Base-by-base conservation (phyloP, 2,113 vertebrate genomes). In the Istiophorus platypterus region DNA sequence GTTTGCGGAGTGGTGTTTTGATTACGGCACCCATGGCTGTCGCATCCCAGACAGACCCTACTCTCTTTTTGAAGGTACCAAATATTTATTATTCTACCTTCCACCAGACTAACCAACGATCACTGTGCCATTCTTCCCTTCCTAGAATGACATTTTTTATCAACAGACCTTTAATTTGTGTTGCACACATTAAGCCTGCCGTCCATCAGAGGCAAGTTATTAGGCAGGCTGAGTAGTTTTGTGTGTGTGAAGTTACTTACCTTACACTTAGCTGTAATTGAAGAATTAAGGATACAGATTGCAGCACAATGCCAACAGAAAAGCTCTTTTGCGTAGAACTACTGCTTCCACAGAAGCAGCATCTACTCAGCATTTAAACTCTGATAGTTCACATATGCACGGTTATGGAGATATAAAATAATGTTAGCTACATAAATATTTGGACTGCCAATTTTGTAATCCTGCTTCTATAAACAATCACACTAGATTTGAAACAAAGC, bases 1-100 rank as follows among this genome's bases (percentile, higher is more conserved):
- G 98, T 99, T 99, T 95, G 97, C 97, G 7, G 98, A 99, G 82
- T 99, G 98, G 98, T 99, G 98, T 94, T 94, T 99, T 81, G 98
- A 96, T 41, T 99, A 99, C 0, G 98, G 98, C 63, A 96, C 96
- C 0, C 98, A 99, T 2, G 98, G 98, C 24, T 99, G 98, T 78
- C 97, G 98, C 70, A 97, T 99, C 90, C 98, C 98, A 9, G 98
- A 99, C 91, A 93, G 98, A 79, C 98, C 98, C 2, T 99, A 99
- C 64, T 99, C 98, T 15, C 97, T 99, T 11, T 99, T 99, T 84
- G 98, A 99, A 99, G 98, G 98, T 99, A 96, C 90, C 63, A 5
- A 9, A 58, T 51, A 0, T 7, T 0, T 37, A 29, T 39, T n/a
- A 6, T 65, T 54, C 20, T 63, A 0, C 20, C 41, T 51, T 63